phyloP scores from a whole-genome alignment of 2,797 vertebrate species.

The Acrossocheilus fasciatus region DNA sequence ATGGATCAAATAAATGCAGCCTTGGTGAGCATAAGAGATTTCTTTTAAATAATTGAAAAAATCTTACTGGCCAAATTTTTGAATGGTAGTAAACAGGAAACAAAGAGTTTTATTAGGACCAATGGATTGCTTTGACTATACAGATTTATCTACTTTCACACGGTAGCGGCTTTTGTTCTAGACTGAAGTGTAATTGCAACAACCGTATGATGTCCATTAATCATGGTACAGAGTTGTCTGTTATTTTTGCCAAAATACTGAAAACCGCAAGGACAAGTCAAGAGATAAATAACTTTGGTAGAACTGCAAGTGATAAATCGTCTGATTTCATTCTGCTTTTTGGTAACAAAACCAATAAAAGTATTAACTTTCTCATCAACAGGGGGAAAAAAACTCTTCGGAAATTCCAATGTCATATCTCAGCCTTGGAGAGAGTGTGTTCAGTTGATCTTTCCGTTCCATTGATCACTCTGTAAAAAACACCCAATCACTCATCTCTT shows the following conservation, averaged over 20 bases:
- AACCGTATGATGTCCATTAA: neutral
- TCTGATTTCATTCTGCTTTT: slow-evolving; percentile 8
- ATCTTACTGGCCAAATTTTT: neutral
- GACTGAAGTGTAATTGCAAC: neutral
- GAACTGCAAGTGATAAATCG: slow-evolving; percentile 9
- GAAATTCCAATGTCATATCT: slow-evolving; percentile 24
- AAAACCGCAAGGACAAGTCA: neutral
- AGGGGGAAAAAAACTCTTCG: neutral
- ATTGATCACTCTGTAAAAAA: slow-evolving; percentile 12
- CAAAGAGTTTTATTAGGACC: neutral
- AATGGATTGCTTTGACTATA: neutral
- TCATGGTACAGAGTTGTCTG: neutral
- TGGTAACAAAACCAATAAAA: slow-evolving; percentile 19
- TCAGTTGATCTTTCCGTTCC: slow-evolving; percentile 21
- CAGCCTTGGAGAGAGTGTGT: neutral
- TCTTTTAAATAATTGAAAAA: neutral
- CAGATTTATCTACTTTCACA: neutral
- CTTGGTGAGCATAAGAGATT: neutral
- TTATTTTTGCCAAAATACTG: neutral
- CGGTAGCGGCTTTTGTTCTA: slow-evolving; percentile 4
- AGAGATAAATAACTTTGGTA: slow-evolving; percentile 10
- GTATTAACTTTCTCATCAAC: slow-evolving; percentile 22
- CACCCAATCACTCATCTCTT: slow-evolving; percentile 5
- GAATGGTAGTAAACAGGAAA: neutral
- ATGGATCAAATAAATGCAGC: neutral